These are phyloP conservation scores for Enteromius argenteus DNA, from an alignment of 2,797 vertebrate genomes.

Conservation along the genomic window DNA sequence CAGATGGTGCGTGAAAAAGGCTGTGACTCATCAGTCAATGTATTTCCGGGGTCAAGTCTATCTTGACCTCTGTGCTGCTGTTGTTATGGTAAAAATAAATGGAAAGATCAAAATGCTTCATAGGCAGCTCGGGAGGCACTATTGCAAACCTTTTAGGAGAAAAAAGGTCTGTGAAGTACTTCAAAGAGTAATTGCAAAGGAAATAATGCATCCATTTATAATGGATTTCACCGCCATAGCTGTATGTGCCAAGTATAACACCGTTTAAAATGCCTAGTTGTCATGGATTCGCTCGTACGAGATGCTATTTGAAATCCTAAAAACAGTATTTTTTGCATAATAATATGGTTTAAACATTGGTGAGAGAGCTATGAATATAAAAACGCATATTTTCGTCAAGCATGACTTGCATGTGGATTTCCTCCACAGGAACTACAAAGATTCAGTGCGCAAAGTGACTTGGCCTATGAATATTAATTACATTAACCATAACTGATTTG, in stretches of 20 bases:
- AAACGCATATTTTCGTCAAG: background rate
- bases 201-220: background rate
- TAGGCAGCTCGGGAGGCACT: background rate
- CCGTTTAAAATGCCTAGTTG: background rate
- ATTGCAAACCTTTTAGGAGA: background rate
- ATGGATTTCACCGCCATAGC: background rate
- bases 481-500: slow-evolving; percentile 15
- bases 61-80: slow-evolving; percentile 9
- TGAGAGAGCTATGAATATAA: slow-evolving; percentile 1
- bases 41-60: background rate
- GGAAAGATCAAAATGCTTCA: background rate
- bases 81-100: background rate
- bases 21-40: background rate
- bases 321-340: background rate
- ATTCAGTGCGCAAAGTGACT: background rate
- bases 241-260: background rate
- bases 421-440: background rate
- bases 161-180: background rate
- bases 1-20: background rate
- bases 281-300: background rate
- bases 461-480: slow-evolving; percentile 23
- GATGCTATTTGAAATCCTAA: background rate
- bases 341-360: background rate
- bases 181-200: background rate
- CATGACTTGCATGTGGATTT: background rate